Evolutionary conservation across 2,113 vertebrate species (phyloP), one percentile per base, ranked within the genome.

Genomic region (Cinclus mexicanus): DNA sequence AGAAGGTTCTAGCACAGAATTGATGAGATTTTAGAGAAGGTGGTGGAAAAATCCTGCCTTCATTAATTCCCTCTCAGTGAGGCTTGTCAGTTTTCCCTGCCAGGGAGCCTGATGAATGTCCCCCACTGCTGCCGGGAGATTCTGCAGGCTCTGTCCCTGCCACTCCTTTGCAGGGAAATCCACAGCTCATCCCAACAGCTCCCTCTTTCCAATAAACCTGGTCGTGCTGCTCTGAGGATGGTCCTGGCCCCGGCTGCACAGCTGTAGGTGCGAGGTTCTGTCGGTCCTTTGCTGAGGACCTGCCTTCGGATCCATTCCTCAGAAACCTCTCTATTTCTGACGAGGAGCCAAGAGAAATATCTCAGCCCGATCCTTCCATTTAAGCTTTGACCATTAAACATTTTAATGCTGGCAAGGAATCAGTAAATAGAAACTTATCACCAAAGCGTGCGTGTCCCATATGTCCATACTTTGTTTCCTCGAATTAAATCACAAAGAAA

Each of bases 361-460:
- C 59, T 68, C 65, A 20, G 44, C 31, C 70, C 24, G 1, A 60
- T 44, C 39, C 37, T 83, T 60, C 83, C 39, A 7, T 19, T 78
- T 59, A 21, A 65, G 50, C 24, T 70, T 80, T 55, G 29, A 35
- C 49, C 76, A 3, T 26, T 55, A 41, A 70, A 80, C 18, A 8
- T 70, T 49, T 65, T 33, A 76, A 44, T n/a, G 70, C 42, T 31
- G 41, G 41, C 53, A 49, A 55, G 33, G 55, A n/a, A 39, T 35
- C 35, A 28, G 82, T n/a, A 93, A 93, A 94, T 2, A 57, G 49
- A 28, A 83, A 65, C 22, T 29, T 6, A 28, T 4, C 71, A 24
- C 31, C 39, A 3, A 57, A 44, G 56, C 1, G 0, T 55, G 46
- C 1, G 0, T 19, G 22, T 26, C 23, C 23, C 56, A 1, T 18